Evolutionary conservation across 2,888 invertebrate genomes (phyloP), one percentile per base, ranked within the genome.

Genomic region (Ophraella communa): DNA sequence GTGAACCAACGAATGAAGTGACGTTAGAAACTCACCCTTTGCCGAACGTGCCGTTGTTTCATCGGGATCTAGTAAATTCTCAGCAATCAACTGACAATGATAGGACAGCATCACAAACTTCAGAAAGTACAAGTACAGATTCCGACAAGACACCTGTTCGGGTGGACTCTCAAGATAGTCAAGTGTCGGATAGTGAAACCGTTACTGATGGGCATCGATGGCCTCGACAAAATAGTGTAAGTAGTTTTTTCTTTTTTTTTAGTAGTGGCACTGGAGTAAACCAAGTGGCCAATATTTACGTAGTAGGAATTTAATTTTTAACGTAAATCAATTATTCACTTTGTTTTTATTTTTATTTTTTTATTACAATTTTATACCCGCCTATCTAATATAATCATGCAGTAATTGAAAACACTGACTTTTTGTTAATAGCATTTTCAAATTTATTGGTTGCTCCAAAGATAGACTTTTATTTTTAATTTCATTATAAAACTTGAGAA

Each of bases 201-300:
- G 80, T 80, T 76, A 84, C 77, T 74, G 83, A 80, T 79, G 74
- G 80, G 33, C 80, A 84, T 83, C 79, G 84, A 60, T 93, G 93
- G 93, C 91, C 92, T 2, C 80, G 93, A 21, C 94, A 94, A 80
- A 93, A 93, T 79, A 93, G 93, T 74, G 91, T 91, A 82, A 84
- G 89, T 86, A 68, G 18, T 24, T 24, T 24, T 24, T 24, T 24
- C 5, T 24, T 24, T 24, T 24, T 24, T 24, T 24, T 24, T 24
- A n/a, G n/a, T n/a, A n/a, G n/a, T 24, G 24, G 24, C 24, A 24
- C 24, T 24, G 24, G 24, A 24, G 24, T 24, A 24, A 24, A 24
- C 24, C 24, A 24, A 24, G 4, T 24, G 24, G 24, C 24, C 24
- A 24, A 24, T 24, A 24, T 24, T 5, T 24, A 4, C 24, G 24